These are phyloP conservation scores for Patiria miniata DNA, from an alignment of 35 echinoderm and acorn worm genomes.

Conservation along the genomic window DNA sequence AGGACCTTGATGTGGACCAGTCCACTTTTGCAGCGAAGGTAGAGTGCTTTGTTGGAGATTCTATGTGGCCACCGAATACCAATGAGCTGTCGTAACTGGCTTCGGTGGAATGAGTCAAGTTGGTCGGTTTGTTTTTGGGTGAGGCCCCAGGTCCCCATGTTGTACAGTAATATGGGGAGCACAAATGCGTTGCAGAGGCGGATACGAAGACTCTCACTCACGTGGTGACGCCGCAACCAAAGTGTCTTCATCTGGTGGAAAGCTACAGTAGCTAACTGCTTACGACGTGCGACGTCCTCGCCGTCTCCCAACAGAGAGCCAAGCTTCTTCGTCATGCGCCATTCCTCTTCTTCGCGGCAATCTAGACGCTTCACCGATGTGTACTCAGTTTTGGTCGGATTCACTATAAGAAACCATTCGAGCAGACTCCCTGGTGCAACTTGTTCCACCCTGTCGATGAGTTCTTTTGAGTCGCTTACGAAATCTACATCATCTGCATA, in stretches of 20 bases:
- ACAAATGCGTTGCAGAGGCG: background rate
- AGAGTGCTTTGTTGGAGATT: background rate
- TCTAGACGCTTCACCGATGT: constrained; percentile 7
- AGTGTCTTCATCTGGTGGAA: constrained; percentile 7
- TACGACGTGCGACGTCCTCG: background rate
- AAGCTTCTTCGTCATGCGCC: background rate
- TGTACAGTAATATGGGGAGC: background rate
- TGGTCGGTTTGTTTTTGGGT: background rate
- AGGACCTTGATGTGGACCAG: background rate
- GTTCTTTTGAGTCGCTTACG: background rate
- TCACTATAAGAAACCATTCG: background rate
- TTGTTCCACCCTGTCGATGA: constrained; percentile 5
- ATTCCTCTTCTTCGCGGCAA: constrained; percentile 2
- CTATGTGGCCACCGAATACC: background rate
- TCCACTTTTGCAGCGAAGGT: background rate
- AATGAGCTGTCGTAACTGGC: constrained; percentile 3
- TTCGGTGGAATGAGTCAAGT: background rate
- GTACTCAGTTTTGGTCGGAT: background rate
- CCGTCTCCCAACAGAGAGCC: too few relatives aligned
- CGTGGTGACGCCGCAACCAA: background rate
- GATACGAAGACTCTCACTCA: background rate
- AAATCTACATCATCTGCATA: background rate
- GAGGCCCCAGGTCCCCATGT: too few relatives aligned
- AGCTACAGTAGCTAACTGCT: constrained; percentile 8
- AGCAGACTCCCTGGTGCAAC: constrained; percentile 1